Evolutionary conservation across 2,797 vertebrate genomes (phyloP), one percentile per base, ranked within the genome.

Genomic region (Alectoris magna): DNA sequence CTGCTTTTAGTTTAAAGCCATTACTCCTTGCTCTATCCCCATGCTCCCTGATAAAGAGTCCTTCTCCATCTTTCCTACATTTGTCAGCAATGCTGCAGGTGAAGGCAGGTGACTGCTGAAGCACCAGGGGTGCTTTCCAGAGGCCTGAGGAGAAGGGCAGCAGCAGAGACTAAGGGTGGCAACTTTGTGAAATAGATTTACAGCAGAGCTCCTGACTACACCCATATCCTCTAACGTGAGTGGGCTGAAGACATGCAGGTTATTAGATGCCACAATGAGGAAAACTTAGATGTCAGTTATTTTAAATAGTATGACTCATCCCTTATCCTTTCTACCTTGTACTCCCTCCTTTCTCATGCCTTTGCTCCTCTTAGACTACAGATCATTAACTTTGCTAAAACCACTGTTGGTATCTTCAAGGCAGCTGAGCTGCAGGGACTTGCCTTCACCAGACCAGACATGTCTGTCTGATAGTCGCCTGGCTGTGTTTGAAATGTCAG

Each of bases 341-440:
- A 34, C 64, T 92, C 70, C 34, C 23, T 67, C 56, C 55, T 91
- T 95, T 92, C 85, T 90, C 80, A 84, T 92, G 85, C 74, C 77
- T 93, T 88, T 84, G 60, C 85, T 93, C 41, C 75, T 96, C 48
- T 76, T 60, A 69, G 85, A 56, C 56, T 91, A 34, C 78, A 92
- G 91, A 94, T 90, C 85, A 89, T 91, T 64, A 90, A 85, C 70
- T 94, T 82, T 91, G 84, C 89, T 86, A 76, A 91, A 91, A 73
- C 76, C 3, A 1, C 93, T 91, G 77, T 68, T 87, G 84, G 38
- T 94, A 95, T 91, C 94, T 95, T 94, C 91, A 92, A 94, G 96
- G 91, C 70, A 88, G 67, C 51, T 41, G 46, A 27, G 70, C 92
- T 1, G 53, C 80, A 76, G 88, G 74, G 88, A 94, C 93, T 88